Base-by-base conservation (phyloP, 2,797 vertebrate genomes). In the Novumbra hubbsi region DNA sequence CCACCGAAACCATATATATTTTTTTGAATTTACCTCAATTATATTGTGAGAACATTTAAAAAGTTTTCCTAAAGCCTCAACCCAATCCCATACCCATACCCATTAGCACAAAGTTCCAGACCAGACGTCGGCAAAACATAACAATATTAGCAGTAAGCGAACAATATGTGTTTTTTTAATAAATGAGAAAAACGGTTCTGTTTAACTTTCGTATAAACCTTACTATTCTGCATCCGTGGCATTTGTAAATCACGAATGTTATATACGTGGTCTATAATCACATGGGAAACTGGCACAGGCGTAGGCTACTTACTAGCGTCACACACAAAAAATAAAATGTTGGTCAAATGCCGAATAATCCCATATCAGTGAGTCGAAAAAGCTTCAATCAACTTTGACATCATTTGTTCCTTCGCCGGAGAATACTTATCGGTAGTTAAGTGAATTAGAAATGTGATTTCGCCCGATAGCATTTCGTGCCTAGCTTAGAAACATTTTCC, bases 401-500 rank as follows among this genome's bases (percentile, higher is more conserved):
- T 1, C 2, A 8, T 60, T 60, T 12, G 21, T 24, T 30, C 62
- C 62, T 64, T 27, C 62, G 63, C 15, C 63, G 14, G 30, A 16
- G 5, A 15, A 2, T 14, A 34, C 28, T 65, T 17, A 64, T 30
- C 63, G 4, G 50, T 75, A 62, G 52, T 21, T 41, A 28, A 52
- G 16, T 67, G 30, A 11, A 67, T 38, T 45, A 41, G 19, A 27
- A 19, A 17, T 79, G 70, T 71, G 27, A 8, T 28, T 19, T 14
- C 63, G 17, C 16, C 63, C 28, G 80, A 11, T 74, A 34, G 55
- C 12, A 11, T 74, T 34, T 50, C 12, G 68, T 81, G 14, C 77
- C 80, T 66, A 71, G 83, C 21, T 52, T 70, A 7, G 14, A 72
- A 57, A 62, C 11, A 76, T 82, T 87, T 76, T 86, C 87, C 91